Percentiles rank a stretch among this genome's conserved stretches.
Conservation (phyloP, 2,113 vertebrate species). For the Panurus biarmicus region DNA sequence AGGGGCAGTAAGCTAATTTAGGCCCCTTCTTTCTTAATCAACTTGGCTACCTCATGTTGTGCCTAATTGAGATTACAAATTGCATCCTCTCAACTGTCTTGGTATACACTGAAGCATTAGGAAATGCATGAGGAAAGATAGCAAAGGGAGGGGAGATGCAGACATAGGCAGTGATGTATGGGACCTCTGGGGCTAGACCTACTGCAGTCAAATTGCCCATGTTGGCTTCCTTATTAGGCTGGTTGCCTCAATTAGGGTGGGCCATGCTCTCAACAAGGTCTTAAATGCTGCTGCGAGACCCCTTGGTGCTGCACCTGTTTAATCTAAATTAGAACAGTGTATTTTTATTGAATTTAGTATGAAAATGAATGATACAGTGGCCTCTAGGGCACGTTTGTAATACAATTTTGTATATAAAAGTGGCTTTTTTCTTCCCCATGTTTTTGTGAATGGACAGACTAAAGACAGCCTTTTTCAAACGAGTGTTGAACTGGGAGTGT, state of each 20-base stretch:
- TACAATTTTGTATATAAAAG: neutral
- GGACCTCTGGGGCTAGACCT: neutral
- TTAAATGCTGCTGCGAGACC: neutral
- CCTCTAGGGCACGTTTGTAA: neutral
- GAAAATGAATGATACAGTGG: neutral
- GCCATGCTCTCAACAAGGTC: neutral
- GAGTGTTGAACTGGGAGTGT: neutral
- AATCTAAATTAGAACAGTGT: neutral
- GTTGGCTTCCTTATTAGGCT: neutral
- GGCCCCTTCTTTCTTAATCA: neutral
- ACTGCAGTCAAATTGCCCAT: neutral
- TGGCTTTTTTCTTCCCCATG: neutral
- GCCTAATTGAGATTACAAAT: neutral
- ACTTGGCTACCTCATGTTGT: neutral
- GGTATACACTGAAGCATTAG: neutral
- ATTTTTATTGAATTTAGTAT: constrained; percentile 6
- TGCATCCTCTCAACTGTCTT: neutral
- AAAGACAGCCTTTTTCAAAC: neutral
- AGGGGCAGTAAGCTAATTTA: neutral
- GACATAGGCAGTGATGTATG: neutral
- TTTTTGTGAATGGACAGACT: neutral
- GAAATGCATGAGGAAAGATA: neutral
- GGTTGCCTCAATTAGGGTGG: neutral
- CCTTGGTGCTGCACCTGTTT: neutral
- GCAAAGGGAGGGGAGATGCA: neutral